Evolutionary conservation across 2,888 invertebrate genomes (phyloP), one percentile per base, ranked within the genome.

Genomic region (Phymatocera aterrima): DNA sequence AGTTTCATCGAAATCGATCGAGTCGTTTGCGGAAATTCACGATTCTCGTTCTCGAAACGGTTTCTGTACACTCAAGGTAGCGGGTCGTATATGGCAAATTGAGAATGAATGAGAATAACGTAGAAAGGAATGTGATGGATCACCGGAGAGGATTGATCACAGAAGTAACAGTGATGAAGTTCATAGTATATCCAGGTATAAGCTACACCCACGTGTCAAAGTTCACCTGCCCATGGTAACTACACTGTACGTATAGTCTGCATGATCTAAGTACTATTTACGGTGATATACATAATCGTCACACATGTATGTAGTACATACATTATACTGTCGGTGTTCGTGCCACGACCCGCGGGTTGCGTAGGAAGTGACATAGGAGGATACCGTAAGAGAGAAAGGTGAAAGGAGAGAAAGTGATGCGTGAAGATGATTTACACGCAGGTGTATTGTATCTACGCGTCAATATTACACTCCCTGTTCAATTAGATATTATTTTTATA

Each of bases 381-480:
- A 12, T 18, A 15, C 31, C 3, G 10, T 31, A 72, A 51, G 57
- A 57, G 75, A 75, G 75, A 75, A 75, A 75, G 75, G 75, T 75
- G 75, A 75, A 75, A 75, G 75, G 75, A 75, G n/a, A n/a, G 75
- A 75, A 75, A 75, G 75, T 75, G 75, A 75, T 60, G 57, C 75
- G 75, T 60, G 75, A 60, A 75, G 75, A 40, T 75, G 75, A 75
- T 75, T 75, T 75, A 75, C 40, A 57, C 60, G 40, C 60, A 34
- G 75, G 40, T 75, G 40, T 57, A 70, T 51, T 8, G 10, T 18
- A 10, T 18, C 57, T 15, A 21, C 21, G 51, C 51, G 57, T 57
- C 10, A 57, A 57, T 57, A 28, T 57, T 24, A 57, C 28, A 57
- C 57, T 12, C 15, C 57, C 15, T 57, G 12, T 57, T 57, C 28